Percentiles rank a stretch among this genome's conserved stretches.
Evolutionary conservation across 2,113 vertebrate species (phyloP).

Genomic region (Rhinopomastus cyanomelas): DNA sequence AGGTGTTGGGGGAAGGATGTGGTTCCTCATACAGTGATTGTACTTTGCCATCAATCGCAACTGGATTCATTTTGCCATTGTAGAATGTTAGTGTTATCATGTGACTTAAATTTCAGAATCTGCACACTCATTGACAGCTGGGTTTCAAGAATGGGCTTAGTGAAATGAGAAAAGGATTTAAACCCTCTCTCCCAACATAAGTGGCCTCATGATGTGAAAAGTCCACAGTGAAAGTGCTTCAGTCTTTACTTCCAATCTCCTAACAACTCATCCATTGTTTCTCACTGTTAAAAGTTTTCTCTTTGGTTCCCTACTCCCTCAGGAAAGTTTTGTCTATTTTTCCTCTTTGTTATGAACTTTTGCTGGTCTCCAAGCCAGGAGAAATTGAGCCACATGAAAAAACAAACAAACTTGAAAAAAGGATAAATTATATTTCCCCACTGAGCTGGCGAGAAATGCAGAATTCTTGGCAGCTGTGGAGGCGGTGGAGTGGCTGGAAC

Average conservation of each 20-base stretch:
- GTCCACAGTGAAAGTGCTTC: neutral
- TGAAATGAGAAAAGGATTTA: neutral
- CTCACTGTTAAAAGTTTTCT: neutral
- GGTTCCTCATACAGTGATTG: slow-evolving; percentile 11
- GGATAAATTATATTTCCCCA: neutral
- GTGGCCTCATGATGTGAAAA: neutral
- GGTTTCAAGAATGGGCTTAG: neutral
- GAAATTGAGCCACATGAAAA: neutral
- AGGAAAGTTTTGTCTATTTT: neutral
- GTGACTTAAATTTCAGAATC: neutral
- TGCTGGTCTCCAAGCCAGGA: neutral
- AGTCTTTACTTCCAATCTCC: neutral
- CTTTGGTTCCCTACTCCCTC: neutral
- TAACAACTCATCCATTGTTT: neutral
- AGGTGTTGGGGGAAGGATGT: neutral
- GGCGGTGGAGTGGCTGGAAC: neutral
- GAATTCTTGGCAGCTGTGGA: neutral
- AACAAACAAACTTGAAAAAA: neutral
- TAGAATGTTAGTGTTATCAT: neutral
- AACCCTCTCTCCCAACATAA: neutral
- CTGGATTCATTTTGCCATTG: slow-evolving; percentile 27
- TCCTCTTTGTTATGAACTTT: neutral
- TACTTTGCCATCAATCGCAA: slow-evolving; percentile 32
- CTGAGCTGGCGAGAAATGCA: neutral
- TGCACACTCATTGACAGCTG: neutral